phyloP scores from a whole-genome alignment of 1,140 invertebrate genomes.

The Cyrtorhinus lividipennis region DNA sequence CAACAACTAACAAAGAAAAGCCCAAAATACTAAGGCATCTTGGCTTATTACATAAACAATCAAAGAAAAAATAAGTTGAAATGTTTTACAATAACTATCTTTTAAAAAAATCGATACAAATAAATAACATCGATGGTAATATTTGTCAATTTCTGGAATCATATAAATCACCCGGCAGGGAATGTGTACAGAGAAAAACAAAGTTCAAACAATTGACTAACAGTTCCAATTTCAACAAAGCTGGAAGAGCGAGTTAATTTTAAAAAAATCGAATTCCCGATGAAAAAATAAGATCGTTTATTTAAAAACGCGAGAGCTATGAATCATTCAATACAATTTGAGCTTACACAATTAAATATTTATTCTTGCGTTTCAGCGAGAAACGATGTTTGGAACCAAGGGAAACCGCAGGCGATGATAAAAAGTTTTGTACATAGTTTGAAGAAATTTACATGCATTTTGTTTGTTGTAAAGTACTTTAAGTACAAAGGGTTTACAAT shows the following conservation, averaged over 20 bases:
- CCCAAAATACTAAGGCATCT: constrained; percentile 18
- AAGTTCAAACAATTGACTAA: constrained; percentile 9
- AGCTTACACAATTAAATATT: no score
- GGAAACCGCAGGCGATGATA: no score
- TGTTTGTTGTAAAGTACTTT: neutral
- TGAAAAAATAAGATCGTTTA: no score
- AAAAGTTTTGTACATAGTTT: neutral
- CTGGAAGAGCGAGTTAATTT: neutral
- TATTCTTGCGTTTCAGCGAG: neutral
- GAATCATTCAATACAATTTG: no score
- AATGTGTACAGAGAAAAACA: constrained; percentile 6
- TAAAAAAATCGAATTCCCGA: neutral
- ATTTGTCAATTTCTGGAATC: neutral
- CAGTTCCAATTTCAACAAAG: neutral
- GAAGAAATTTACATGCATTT: neutral
- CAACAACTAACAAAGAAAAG: constrained; percentile 18
- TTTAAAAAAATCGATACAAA: constrained; percentile 2
- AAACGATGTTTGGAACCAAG: no score
- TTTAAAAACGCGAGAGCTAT: no score
- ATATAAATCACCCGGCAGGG: neutral
- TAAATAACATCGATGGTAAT: constrained; percentile 2
- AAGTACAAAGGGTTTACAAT: neutral
- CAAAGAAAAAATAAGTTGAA: neutral
- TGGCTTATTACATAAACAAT: constrained; percentile 12
- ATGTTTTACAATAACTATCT: neutral